Evolutionary conservation across 2,797 vertebrate species (phyloP).

Genomic region (Sebastes glaucus): DNA sequence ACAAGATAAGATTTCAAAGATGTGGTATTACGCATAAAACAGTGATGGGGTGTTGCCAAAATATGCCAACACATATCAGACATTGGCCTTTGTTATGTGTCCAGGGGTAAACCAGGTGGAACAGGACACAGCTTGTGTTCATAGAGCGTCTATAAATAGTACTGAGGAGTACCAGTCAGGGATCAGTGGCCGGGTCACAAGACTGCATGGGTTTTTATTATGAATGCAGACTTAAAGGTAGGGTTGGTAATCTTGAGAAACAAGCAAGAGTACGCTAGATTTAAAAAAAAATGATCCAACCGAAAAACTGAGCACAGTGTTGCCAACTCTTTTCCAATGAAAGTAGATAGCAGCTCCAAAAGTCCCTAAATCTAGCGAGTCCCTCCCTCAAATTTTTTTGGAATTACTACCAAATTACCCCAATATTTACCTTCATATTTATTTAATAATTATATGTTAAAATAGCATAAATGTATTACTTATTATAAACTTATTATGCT

Average conservation of each 20-base stretch:
- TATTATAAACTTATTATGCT: no score
- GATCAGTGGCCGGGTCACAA: slow-evolving; percentile 32
- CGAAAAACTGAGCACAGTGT: no score
- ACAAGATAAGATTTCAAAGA: background rate
- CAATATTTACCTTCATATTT: no score
- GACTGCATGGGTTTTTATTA: background rate
- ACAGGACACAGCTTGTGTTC: slow-evolving; percentile 11
- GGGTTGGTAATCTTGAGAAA: background rate
- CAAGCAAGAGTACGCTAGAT: background rate
- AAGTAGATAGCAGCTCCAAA: no score
- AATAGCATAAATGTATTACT: no score
- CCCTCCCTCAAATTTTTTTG: no score
- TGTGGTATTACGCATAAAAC: background rate
- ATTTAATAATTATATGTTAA: no score
- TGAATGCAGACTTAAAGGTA: background rate
- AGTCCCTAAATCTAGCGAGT: no score
- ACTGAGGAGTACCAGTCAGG: slow-evolving; percentile 11
- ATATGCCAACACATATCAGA: slow-evolving; percentile 21
- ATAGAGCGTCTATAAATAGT: slow-evolving; percentile 43
- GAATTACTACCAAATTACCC: no score
- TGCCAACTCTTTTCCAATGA: no score
- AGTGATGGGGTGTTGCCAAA: background rate
- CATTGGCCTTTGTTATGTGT: slow-evolving; percentile 33
- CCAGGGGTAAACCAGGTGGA: slow-evolving; percentile 35
- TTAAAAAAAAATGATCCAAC: background rate